A percentile compares a stretch with the other conserved stretches of the same genome.
Conservation (phyloP, 64 coral and sea anemone species). For the Cladopsammia gracilis region DNA sequence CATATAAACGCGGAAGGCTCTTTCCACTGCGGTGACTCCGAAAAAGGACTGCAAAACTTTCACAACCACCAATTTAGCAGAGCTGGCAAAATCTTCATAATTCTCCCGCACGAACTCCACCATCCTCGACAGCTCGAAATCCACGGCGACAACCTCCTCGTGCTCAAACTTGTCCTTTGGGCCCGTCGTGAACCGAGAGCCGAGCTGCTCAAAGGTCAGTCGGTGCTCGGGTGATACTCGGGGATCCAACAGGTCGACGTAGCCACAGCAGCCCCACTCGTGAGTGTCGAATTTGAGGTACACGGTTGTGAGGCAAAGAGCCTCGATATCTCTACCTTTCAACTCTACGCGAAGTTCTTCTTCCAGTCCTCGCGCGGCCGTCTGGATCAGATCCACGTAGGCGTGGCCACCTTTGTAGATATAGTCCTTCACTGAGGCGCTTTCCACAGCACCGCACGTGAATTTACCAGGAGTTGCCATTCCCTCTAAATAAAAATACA, state of each 20-base stretch:
- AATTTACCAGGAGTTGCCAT: slow-evolving; percentile 96
- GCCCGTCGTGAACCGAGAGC: slow-evolving; percentile 86
- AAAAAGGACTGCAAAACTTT: slow-evolving; percentile 99
- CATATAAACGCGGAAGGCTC: slow-evolving; percentile 66
- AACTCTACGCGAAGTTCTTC: slow-evolving; percentile 94
- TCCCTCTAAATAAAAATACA: slow-evolving; percentile 71
- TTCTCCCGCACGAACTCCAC: slow-evolving; percentile 94
- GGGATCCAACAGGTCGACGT: slow-evolving; percentile 91
- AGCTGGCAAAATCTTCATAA: slow-evolving; percentile 94
- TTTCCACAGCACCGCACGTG: slow-evolving; percentile 97
- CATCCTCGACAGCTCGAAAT: slow-evolving; percentile 89
- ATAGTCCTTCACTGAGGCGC: slow-evolving; percentile 88
- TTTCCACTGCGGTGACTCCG: slow-evolving; percentile 84
- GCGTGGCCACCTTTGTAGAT: slow-evolving; percentile 4
- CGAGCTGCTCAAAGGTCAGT: slow-evolving; percentile 83
- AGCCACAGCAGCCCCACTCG: slow-evolving; percentile 98
- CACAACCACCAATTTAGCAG: slow-evolving; percentile 91
- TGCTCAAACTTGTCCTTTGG: slow-evolving; percentile 98
- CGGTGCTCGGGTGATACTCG: slow-evolving; percentile 78
- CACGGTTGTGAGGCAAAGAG: slow-evolving; percentile 91
- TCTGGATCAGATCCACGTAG: slow-evolving; percentile 82
- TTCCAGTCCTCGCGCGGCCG: slow-evolving; percentile 92
- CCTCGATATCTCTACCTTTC: slow-evolving; percentile 68
- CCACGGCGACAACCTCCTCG: slow-evolving; percentile 88
- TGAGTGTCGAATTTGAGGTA: slow-evolving; percentile 98